Evolutionary conservation across 2,113 vertebrate species (phyloP).

Genomic region (Cryptotis parvus): DNA sequence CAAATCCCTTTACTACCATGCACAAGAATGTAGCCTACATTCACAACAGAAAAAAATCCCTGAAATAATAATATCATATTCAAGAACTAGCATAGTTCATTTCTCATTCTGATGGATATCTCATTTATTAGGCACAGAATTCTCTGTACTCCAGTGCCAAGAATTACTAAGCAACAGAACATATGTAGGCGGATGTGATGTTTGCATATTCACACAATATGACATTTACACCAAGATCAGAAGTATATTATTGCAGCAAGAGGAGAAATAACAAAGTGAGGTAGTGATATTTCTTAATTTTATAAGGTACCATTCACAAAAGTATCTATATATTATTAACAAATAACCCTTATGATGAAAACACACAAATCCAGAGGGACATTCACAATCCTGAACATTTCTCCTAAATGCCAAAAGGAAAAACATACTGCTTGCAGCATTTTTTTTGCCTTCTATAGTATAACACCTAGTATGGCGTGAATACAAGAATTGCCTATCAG

Average conservation of each 20-base stretch:
- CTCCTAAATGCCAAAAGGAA: constrained; percentile 78
- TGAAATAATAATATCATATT: constrained; percentile 64
- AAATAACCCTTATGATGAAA: constrained; percentile 69
- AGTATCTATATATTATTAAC: constrained; percentile 63
- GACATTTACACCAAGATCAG: constrained; percentile 86
- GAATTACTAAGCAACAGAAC: constrained; percentile 86
- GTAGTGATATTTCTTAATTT: constrained; percentile 78
- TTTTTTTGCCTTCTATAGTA: constrained; percentile 78
- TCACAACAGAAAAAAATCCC: constrained; percentile 60
- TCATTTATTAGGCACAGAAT: constrained; percentile 82
- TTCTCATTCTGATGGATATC: constrained; percentile 83
- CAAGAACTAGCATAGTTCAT: constrained; percentile 69
- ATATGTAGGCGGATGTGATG: constrained; percentile 86
- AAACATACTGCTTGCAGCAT: constrained; percentile 75
- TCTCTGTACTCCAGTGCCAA: constrained; percentile 77
- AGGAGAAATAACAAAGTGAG: constrained; percentile 70
- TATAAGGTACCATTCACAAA: constrained; percentile 83
- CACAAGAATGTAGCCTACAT: constrained; percentile 55
- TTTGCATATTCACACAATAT: constrained; percentile 87
- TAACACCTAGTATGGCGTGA: constrained; percentile 82
- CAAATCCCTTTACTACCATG: constrained; percentile 42
- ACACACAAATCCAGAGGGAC: constrained; percentile 72
- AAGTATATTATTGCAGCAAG: constrained; percentile 80
- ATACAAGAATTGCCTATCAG: constrained; percentile 75
- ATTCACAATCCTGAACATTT: constrained; percentile 67